phyloP scores from a whole-genome alignment of 2,797 vertebrate species.

The Oryzias sinensis region DNA sequence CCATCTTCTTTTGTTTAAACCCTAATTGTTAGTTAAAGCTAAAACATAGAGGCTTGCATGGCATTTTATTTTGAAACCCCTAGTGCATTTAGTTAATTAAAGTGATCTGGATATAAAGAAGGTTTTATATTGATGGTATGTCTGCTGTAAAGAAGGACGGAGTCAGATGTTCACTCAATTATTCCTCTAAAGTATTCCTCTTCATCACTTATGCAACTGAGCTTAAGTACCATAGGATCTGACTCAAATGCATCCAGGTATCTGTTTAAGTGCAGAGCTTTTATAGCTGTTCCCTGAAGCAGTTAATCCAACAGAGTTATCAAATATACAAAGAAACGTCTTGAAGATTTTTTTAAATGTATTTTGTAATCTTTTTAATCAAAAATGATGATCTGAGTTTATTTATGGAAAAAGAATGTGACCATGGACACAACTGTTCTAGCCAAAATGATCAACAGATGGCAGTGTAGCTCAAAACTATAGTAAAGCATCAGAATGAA shows the following conservation, averaged over 20 bases:
- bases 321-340: not conserved
- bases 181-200: not conserved
- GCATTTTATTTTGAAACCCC: too few species aligned
- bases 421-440: too few species aligned
- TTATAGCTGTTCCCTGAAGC: too few species aligned
- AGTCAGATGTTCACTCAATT: not conserved
- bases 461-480: not conserved
- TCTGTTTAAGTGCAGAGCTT: too few species aligned
- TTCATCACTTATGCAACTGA: not conserved
- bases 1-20: not conserved
- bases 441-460: not conserved
- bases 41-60: not conserved
- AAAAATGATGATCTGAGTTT: not conserved
- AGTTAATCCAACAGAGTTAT: not conserved
- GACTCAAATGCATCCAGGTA: too few species aligned
- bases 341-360: too few species aligned
- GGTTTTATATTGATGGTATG: too few species aligned
- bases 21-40: not conserved
- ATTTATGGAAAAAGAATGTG: not conserved
- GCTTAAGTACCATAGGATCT: not conserved
- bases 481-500: too few species aligned
- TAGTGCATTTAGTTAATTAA: too few species aligned
- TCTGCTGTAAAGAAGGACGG: too few species aligned
- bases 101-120: too few species aligned
- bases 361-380: not conserved